Conservation (phyloP, 2,113 vertebrate genomes). For the Cygnus atratus region DNA sequence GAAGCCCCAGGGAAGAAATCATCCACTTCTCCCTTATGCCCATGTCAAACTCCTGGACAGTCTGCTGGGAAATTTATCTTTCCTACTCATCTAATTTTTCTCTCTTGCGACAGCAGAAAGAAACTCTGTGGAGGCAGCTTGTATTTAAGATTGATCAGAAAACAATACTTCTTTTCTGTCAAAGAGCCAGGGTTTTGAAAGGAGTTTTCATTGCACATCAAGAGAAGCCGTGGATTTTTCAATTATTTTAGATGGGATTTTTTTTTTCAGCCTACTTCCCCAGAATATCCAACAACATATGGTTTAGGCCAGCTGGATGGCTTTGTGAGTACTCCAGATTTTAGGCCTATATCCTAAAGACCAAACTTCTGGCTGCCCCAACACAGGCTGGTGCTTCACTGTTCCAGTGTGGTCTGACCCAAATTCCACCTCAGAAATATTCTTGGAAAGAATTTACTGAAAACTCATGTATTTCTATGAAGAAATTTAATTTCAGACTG, state of each 20-base stretch:
- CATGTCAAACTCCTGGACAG: not conserved
- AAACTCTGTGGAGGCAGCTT: not conserved
- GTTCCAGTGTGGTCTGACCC: not conserved
- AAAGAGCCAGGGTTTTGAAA: not conserved
- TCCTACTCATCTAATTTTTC: not conserved
- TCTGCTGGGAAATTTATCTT: not conserved
- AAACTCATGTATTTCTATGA: not conserved
- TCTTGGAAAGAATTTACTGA: not conserved
- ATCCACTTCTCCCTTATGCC: not conserved
- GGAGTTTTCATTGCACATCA: not conserved
- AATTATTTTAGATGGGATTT: not conserved
- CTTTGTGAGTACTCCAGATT: not conserved
- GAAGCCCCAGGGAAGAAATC: not conserved
- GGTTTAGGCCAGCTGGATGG: not conserved
- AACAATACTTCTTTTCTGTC: not conserved
- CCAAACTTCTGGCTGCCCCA: not conserved
- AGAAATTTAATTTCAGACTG: not conserved
- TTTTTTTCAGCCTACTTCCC: fast-evolving
- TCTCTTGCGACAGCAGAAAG: not conserved
- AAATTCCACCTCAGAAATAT: not conserved
- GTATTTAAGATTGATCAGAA: not conserved
- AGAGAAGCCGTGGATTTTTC: not conserved
- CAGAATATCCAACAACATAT: not conserved
- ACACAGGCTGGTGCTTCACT: not conserved
- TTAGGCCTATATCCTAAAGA: not conserved